These are phyloP conservation scores for Ooceraea biroi DNA, from an alignment of 1,140 invertebrate species.

Conservation along the genomic window DNA sequence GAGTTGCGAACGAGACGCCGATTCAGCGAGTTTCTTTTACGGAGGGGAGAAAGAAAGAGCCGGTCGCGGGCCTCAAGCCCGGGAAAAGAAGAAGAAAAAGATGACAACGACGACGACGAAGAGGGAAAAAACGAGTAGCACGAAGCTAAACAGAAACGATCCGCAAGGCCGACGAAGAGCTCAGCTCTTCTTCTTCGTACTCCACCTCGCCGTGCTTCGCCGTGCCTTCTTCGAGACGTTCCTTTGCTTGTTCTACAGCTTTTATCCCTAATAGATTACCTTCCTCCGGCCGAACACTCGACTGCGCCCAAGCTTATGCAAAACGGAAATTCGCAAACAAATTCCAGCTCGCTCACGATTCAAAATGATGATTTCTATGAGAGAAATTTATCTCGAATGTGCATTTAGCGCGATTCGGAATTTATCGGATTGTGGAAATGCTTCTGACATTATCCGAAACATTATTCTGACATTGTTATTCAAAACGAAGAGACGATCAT, in stretches of 20 bases:
- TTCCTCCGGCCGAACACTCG: not conserved
- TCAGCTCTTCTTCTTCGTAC: constrained; percentile 44
- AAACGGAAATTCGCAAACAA: not conserved
- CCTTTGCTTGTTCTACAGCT: constrained; percentile 29
- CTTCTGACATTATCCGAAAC: not conserved
- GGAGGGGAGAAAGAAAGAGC: constrained; percentile 67
- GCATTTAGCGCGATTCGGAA: not conserved
- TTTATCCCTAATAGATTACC: constrained; percentile 45
- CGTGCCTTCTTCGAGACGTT: constrained; percentile 27
- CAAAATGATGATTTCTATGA: constrained; percentile 20
- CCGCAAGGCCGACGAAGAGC: constrained; percentile 67
- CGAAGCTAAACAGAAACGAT: constrained; percentile 73
- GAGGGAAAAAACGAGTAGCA: constrained; percentile 66
- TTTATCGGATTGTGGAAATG: no score
- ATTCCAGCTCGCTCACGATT: constrained; percentile 2
- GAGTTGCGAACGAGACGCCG: constrained; percentile 73
- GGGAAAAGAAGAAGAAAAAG: constrained; percentile 59
- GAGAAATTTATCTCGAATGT: not conserved
- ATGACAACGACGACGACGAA: constrained; percentile 43
- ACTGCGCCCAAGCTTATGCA: not conserved
- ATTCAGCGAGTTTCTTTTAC: constrained; percentile 74
- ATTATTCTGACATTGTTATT: not conserved
- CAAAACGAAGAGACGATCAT: not conserved
- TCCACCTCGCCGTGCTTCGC: not conserved
- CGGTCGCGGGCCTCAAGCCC: constrained; percentile 27